These are phyloP conservation scores for Beris morrisii DNA, from an alignment of 2,888 invertebrate species.

Conservation along the genomic window DNA sequence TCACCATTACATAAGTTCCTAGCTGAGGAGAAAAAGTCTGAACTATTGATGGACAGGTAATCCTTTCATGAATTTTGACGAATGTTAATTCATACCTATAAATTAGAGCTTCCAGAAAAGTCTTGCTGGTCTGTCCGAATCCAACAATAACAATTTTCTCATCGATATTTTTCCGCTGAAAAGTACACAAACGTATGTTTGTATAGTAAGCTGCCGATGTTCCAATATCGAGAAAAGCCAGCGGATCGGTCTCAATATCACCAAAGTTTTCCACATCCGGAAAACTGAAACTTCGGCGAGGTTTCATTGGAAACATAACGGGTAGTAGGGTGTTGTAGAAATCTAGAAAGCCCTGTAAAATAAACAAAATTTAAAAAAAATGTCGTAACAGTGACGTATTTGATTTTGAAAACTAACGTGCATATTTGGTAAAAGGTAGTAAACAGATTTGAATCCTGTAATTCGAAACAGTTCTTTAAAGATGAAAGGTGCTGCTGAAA, in stretches of 20 bases:
- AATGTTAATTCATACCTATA: constrained; percentile 54
- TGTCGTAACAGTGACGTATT: background rate
- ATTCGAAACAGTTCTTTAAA: constrained; percentile 60
- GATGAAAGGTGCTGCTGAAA: constrained; percentile 53
- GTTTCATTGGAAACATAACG: constrained; percentile 34
- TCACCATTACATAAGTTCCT: too few relatives aligned
- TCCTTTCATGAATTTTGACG: too few relatives aligned
- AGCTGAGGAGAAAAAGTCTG: too few relatives aligned
- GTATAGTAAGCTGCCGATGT: constrained; percentile 57
- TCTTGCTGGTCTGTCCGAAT: constrained; percentile 63
- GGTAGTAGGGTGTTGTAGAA: constrained; percentile 45
- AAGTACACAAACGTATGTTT: constrained; percentile 58
- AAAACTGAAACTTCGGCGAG: constrained; percentile 15
- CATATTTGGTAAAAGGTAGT: constrained; percentile 52
- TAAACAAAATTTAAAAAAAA: constrained; percentile 1
- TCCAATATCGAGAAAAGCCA: constrained; percentile 24
- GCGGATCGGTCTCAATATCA: constrained; percentile 33
- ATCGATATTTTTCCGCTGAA: constrained; percentile 59
- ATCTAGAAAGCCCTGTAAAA: constrained; percentile 17
- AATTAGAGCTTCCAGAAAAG: constrained; percentile 63
- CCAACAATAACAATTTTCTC: constrained; percentile 66
- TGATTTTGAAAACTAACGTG: constrained; percentile 25
- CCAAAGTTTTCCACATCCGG: constrained; percentile 10
- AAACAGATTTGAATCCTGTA: constrained; percentile 55
- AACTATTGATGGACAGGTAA: too few relatives aligned